Evolutionary conservation across 2,888 invertebrate species (phyloP).

Genomic region (Parochlus steinenii): DNA sequence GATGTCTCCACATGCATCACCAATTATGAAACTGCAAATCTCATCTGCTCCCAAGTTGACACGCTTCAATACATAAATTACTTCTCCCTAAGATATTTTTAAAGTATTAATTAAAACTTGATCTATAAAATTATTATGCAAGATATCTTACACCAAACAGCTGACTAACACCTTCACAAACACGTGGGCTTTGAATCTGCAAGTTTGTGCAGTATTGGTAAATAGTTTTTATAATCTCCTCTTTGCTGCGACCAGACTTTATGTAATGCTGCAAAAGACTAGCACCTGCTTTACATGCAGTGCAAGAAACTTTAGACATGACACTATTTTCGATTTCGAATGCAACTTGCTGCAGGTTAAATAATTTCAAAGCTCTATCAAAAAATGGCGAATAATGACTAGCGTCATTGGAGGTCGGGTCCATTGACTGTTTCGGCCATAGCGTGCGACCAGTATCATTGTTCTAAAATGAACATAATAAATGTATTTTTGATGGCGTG

Average conservation of each 20-base stretch:
- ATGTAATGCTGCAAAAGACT: slow-evolving; percentile 76
- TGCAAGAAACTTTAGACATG: slow-evolving; percentile 83
- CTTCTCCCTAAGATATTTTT: slow-evolving; percentile 46
- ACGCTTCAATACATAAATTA: slow-evolving; percentile 60
- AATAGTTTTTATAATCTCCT: slow-evolving; percentile 70
- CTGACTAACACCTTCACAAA: slow-evolving; percentile 76
- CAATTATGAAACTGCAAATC: slow-evolving; percentile 84
- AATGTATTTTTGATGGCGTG: not conserved
- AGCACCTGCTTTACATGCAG: slow-evolving; percentile 68
- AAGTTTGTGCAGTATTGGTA: slow-evolving; percentile 74
- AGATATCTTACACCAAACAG: slow-evolving; percentile 49
- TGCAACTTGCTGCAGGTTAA: slow-evolving; percentile 73
- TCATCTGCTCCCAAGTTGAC: slow-evolving; percentile 72
- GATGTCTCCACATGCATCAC: slow-evolving; percentile 79
- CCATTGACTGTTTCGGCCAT: slow-evolving; percentile 54
- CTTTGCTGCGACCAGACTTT: slow-evolving; percentile 64
- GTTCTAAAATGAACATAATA: slow-evolving; percentile 15
- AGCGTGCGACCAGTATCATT: slow-evolving; percentile 34
- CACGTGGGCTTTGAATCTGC: slow-evolving; percentile 72
- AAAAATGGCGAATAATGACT: slow-evolving; percentile 59
- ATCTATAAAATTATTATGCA: slow-evolving; percentile 13
- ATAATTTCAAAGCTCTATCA: slow-evolving; percentile 62
- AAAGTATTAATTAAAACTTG: slow-evolving; percentile 8
- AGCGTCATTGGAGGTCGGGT: slow-evolving; percentile 31
- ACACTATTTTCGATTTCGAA: slow-evolving; percentile 79